Evolutionary conservation across 2,888 invertebrate genomes (phyloP).

Genomic region (Alsophila aescularia): DNA sequence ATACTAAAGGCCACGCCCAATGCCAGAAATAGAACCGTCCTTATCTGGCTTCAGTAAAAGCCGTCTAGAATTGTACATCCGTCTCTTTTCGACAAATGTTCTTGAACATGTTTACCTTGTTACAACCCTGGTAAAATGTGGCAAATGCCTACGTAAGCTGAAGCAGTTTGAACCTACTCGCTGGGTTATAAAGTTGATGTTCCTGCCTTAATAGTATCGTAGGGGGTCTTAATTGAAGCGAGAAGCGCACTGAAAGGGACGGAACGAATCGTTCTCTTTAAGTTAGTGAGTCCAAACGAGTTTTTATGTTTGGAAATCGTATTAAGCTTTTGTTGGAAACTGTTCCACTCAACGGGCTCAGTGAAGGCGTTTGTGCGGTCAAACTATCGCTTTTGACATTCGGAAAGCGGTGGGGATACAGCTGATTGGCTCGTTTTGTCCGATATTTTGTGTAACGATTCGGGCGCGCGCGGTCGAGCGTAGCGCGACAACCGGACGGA

Average conservation of each 20-base stretch:
- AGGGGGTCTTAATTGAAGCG: slow-evolving; percentile 77
- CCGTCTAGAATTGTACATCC: slow-evolving; percentile 22
- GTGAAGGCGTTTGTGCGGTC: slow-evolving; percentile 82
- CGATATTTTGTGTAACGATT: slow-evolving; percentile 74
- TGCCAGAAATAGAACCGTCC: slow-evolving; percentile 51
- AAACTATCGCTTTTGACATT: slow-evolving; percentile 77
- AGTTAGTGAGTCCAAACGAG: slow-evolving; percentile 83
- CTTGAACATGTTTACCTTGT: slow-evolving; percentile 68
- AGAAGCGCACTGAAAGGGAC: slow-evolving; percentile 71
- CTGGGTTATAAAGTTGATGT: slow-evolving; percentile 23
- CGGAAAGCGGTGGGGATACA: slow-evolving; percentile 71
- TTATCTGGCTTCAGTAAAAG: slow-evolving; percentile 43
- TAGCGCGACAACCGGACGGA: slow-evolving; percentile 58
- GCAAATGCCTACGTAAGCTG: slow-evolving; percentile 44
- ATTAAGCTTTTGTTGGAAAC: slow-evolving; percentile 85
- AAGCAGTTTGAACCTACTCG: slow-evolving; percentile 41
- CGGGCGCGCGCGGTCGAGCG: slow-evolving; percentile 74
- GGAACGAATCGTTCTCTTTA: slow-evolving; percentile 75
- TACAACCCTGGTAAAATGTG: slow-evolving; percentile 63
- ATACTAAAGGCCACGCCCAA: slow-evolving; percentile 70
- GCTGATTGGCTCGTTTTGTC: slow-evolving; percentile 75
- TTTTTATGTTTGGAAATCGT: slow-evolving; percentile 85
- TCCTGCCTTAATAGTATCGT: slow-evolving; percentile 40
- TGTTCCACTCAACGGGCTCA: slow-evolving; percentile 83
- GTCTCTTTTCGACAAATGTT: slow-evolving; percentile 65